A percentile compares a stretch with the other conserved stretches of the same genome.
Conservation (phyloP, 1,140 invertebrate genomes). For the Panagrolaimus sp. region DNA sequence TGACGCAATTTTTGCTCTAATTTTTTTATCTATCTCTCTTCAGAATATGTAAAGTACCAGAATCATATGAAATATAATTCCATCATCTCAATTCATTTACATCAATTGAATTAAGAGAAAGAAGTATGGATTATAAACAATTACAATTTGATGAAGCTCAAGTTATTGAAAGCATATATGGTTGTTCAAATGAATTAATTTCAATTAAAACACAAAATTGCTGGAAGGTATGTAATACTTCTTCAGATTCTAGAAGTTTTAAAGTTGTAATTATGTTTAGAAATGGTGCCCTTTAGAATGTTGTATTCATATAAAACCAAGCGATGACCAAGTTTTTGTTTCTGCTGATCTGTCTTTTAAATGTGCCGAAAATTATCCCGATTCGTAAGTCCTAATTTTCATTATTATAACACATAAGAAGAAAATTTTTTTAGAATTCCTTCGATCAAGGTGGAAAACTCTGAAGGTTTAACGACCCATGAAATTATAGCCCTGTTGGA, state of each 20-base stretch:
- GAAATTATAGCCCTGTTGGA: neutral
- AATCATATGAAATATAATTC: too few relatives aligned
- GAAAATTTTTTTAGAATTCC: neutral
- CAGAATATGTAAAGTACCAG: too few relatives aligned
- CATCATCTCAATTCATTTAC: too few relatives aligned
- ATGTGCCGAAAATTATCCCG: neutral
- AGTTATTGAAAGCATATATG: neutral
- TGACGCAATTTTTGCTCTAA: too few relatives aligned
- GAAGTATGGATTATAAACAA: neutral
- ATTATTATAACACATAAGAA: neutral
- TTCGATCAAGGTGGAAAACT: neutral
- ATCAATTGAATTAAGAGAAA: too few relatives aligned
- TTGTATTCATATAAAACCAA: neutral
- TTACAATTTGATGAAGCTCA: neutral
- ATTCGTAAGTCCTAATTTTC: neutral
- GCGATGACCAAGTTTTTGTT: neutral
- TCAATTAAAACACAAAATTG: neutral
- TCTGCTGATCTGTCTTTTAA: neutral
- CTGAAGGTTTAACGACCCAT: neutral
- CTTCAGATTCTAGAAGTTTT: neutral
- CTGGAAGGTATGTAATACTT: constrained; percentile 1
- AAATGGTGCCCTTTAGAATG: neutral
- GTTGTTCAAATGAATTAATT: neutral
- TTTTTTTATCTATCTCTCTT: too few relatives aligned
- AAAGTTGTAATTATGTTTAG: neutral